Evolutionary conservation across 2,888 invertebrate genomes (phyloP).

Genomic region (Petrophora chlorosata): DNA sequence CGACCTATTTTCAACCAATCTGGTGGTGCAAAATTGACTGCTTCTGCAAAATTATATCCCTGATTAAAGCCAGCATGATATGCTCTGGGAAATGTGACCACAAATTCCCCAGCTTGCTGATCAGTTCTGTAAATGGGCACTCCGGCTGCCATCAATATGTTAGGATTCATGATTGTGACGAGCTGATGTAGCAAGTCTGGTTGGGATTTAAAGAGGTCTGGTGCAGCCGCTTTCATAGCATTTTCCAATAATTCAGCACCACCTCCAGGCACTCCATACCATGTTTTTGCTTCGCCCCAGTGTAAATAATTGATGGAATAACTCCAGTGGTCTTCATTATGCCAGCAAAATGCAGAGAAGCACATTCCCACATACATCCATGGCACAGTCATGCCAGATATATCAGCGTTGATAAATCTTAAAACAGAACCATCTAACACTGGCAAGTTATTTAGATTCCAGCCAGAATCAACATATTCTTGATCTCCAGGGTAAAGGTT

Average conservation of each 20-base stretch:
- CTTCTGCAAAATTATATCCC: slow-evolving; percentile 92
- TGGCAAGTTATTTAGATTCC: slow-evolving; percentile 92
- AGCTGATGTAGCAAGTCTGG: slow-evolving; percentile 91
- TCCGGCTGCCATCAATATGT: slow-evolving; percentile 86
- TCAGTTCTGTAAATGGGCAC: slow-evolving; percentile 85
- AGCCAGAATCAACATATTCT: slow-evolving; percentile 87
- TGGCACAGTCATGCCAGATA: slow-evolving; percentile 89
- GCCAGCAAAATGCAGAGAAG: slow-evolving; percentile 93
- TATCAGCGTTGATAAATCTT: slow-evolving; percentile 89
- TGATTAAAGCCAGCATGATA: slow-evolving; percentile 93
- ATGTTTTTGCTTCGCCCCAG: slow-evolving; percentile 92
- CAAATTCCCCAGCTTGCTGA: slow-evolving; percentile 91
- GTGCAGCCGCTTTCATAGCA: slow-evolving; percentile 88
- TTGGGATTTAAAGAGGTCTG: slow-evolving; percentile 88
- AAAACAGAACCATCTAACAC: slow-evolving; percentile 88
- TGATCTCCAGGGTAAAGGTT: slow-evolving; percentile 85
- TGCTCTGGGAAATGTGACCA: slow-evolving; percentile 90
- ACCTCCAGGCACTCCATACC: slow-evolving; percentile 91
- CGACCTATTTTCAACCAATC: slow-evolving; percentile 90
- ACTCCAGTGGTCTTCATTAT: slow-evolving; percentile 93
- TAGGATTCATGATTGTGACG: slow-evolving; percentile 91
- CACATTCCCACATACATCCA: slow-evolving; percentile 95
- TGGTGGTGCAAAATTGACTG: slow-evolving; percentile 92
- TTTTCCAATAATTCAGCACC: slow-evolving; percentile 88
- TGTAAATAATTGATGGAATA: slow-evolving; percentile 92